phyloP scores from a whole-genome alignment of 2,113 vertebrate genomes.

The Oncorhynchus clarkii region DNA sequence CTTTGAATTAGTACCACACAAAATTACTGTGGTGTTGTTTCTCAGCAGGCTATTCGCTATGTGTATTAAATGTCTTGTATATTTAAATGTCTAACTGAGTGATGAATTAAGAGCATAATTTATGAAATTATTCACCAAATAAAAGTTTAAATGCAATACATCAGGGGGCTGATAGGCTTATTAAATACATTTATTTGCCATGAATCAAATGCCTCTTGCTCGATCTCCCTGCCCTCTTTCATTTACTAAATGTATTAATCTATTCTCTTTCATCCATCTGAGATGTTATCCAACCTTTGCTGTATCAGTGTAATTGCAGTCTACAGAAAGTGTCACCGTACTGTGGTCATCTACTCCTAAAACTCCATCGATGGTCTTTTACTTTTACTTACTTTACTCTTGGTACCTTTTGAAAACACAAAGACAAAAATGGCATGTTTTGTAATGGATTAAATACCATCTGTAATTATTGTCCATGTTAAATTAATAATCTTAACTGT shows the following conservation, averaged over 20 bases:
- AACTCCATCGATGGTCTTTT: neutral
- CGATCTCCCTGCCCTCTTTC: conserved; percentile 20
- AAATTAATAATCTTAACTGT: too few species aligned
- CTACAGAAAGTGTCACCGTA: conserved; percentile 31
- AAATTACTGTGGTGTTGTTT: too few species aligned
- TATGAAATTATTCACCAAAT: neutral
- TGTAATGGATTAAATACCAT: too few species aligned
- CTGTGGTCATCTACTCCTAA: conserved; percentile 19
- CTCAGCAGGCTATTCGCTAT: too few species aligned
- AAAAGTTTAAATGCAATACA: conserved; percentile 14
- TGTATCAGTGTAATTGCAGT: conserved; percentile 39
- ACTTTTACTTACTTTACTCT: neutral
- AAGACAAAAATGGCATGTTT: too few species aligned
- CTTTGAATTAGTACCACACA: too few species aligned
- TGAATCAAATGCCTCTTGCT: conserved; percentile 9
- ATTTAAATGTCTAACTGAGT: too few species aligned
- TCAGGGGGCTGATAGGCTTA: conserved; percentile 15
- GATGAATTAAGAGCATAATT: too few species aligned
- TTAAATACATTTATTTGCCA: conserved; percentile 24
- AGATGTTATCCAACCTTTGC: conserved; percentile 51
- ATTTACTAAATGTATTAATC: conserved; percentile 62
- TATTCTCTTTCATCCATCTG: conserved; percentile 64
- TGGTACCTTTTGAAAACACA: too few species aligned
- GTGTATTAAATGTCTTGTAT: too few species aligned
- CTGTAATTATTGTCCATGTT: too few species aligned